phyloP scores from a whole-genome alignment of 2,113 vertebrate species.

The Mormoops blainvillei region DNA sequence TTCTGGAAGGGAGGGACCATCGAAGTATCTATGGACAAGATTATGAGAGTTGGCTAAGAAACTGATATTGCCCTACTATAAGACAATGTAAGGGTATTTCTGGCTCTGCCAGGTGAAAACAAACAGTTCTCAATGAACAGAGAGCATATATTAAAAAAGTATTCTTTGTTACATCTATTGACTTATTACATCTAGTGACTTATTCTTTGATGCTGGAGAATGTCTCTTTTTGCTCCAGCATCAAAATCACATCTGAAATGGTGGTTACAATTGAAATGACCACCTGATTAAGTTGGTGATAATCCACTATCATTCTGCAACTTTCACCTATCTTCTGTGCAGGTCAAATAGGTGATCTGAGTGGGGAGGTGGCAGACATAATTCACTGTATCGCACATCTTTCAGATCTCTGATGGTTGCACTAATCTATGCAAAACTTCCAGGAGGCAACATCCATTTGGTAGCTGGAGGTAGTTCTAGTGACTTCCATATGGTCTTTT shows the following conservation, averaged over 20 bases:
- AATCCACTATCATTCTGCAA: background rate
- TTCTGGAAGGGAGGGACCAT: background rate
- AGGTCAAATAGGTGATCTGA: background rate
- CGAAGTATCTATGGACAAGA: background rate
- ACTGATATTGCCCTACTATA: background rate
- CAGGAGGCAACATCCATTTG: background rate
- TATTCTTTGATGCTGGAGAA: background rate
- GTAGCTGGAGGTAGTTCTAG: background rate
- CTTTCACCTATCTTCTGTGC: background rate
- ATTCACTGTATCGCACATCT: background rate
- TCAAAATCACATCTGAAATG: background rate
- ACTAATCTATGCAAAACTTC: background rate
- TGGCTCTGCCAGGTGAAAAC: background rate
- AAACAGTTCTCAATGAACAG: background rate
- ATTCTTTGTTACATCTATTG: background rate
- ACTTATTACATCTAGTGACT: background rate
- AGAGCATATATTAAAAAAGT: background rate
- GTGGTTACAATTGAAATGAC: background rate
- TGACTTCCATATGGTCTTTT: background rate
- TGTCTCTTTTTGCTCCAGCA: background rate
- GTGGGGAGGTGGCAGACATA: background rate
- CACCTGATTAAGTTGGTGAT: background rate
- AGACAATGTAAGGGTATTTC: background rate
- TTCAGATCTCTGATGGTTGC: background rate
- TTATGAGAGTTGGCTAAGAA: background rate